Evolutionary conservation across 2,888 invertebrate genomes (phyloP), one percentile per base, ranked within the genome.

Genomic region (Coleophora deauratella): DNA sequence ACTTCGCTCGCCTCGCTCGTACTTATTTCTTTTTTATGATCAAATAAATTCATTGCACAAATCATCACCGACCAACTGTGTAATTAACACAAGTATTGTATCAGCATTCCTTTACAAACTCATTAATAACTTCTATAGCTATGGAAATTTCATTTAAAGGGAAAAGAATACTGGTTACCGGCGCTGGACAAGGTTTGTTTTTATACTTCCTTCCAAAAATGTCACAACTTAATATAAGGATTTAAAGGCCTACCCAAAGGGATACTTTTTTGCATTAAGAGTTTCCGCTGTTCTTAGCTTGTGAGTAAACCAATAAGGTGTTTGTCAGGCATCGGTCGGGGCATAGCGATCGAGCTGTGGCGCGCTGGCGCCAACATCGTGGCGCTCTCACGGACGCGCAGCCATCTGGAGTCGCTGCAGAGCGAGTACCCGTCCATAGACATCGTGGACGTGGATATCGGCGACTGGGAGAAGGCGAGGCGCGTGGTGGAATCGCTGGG

Each of bases 111-210:
- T n/a, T n/a, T n/a, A n/a, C n/a, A n/a, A n/a, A n/a, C n/a, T n/a
- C n/a, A n/a, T n/a, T n/a, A n/a, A n/a, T n/a, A n/a, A n/a, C 21
- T 21, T 38, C 15, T 8, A 62, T n/a, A n/a, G n/a, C 55, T 46
- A 92, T 92, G 92, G 89, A 91, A 64, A 89, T 91, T 52, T 85
- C 80, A 43, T 93, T 94, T 69, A 87, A 87, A 55, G 91, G 91
- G 43, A 95, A 94, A 81, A 88, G 91, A 44, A 92, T 95, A 59
- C 82, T 97, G 41, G 94, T 97, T 2, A 96, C 97, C 44, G 97
- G 96, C 42, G 95, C 95, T 39, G 94, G 95, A 15, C 91, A 91
- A 90, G 96, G 95, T 94, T 87, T 66, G 62, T 62, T 43, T 40
- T 12, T 42, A 37, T 36, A 11, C 41, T 40, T 21, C 6, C 6